A percentile compares a stretch with the other conserved stretches of the same genome.
Evolutionary conservation across 2,888 invertebrate species (phyloP).

Genomic region (Cosmorhoe ocellata): DNA sequence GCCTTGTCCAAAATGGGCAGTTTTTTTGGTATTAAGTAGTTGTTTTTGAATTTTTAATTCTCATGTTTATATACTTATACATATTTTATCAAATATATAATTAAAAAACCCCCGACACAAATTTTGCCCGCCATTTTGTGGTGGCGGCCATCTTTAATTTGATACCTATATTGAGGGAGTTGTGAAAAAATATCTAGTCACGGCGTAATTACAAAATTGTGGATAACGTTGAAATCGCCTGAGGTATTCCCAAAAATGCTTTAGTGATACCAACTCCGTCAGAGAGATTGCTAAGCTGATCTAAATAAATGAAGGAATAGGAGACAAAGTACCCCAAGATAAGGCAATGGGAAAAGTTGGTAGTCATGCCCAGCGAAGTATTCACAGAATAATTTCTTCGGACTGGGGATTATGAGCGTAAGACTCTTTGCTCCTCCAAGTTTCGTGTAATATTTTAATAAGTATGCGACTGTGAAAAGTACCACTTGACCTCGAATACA

Average conservation of each 20-base stretch:
- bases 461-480: not conserved
- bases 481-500: not conserved
- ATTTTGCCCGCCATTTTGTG: too few species aligned
- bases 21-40: too few species aligned
- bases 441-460: constrained; percentile 12
- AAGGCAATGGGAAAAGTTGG: constrained; percentile 28
- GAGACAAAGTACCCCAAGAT: constrained; percentile 20
- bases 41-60: too few species aligned
- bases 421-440: constrained; percentile 8
- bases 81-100: too few species aligned
- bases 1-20: too few species aligned
- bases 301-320: constrained; percentile 24
- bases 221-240: too few species aligned
- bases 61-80: too few species aligned
- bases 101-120: too few species aligned
- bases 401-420: constrained; percentile 18
- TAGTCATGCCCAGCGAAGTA: constrained; percentile 17
- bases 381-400: constrained; percentile 23
- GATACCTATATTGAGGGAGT: too few species aligned
- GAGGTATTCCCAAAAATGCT: constrained; percentile 10
- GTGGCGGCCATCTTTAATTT: too few species aligned
- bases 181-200: too few species aligned
- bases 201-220: too few species aligned
- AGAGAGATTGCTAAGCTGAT: constrained; percentile 23
- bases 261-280: constrained; percentile 6